Conservation (phyloP, 2,113 vertebrate genomes). For the Laterallus jamaicensis region DNA sequence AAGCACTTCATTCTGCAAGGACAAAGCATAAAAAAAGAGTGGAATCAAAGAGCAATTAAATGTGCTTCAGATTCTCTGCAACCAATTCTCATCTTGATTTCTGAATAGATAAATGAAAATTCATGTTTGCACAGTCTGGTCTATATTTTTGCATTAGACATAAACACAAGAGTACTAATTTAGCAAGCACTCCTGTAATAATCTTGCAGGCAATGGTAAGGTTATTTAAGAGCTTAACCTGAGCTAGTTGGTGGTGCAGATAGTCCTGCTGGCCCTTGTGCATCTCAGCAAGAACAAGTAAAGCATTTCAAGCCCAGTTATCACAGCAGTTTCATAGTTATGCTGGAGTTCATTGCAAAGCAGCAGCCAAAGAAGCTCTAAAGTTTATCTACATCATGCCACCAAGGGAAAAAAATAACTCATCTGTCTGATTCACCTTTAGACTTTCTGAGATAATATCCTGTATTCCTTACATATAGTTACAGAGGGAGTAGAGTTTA, state of each 20-base stretch:
- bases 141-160: not conserved
- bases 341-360: not conserved
- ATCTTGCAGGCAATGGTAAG: not conserved
- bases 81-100: not conserved
- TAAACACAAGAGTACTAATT: not conserved
- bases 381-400: not conserved
- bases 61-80: not conserved
- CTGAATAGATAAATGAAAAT: not conserved
- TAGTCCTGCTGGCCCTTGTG: not conserved
- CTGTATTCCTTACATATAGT: not conserved
- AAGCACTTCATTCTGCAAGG: not conserved
- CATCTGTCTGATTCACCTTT: not conserved
- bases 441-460: not conserved
- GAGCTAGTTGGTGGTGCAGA: fast-evolving
- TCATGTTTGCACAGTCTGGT: not conserved
- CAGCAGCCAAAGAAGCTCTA: not conserved
- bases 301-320: not conserved
- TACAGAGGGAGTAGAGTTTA: not conserved
- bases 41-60: not conserved
- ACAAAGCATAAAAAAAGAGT: not conserved
- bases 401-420: not conserved
- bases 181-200: not conserved
- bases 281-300: not conserved
- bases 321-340: not conserved
- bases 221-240: not conserved